phyloP scores from a whole-genome alignment of 2,888 invertebrate species.

The Oscheius onirici region DNA sequence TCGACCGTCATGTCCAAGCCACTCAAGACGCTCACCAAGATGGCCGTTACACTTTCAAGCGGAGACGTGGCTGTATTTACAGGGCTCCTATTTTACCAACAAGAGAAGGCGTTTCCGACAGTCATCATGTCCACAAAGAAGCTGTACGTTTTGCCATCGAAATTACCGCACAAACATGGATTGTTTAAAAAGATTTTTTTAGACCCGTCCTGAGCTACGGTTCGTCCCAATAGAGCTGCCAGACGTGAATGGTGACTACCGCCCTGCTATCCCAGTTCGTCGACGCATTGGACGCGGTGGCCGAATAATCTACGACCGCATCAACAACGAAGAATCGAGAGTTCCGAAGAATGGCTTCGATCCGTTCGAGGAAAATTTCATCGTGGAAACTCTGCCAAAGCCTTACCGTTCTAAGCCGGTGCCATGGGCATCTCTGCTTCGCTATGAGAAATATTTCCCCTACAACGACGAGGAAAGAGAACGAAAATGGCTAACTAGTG shows the following conservation, averaged over 20 bases:
- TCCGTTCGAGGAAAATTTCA: constrained; percentile 46
- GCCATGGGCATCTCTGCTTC: neutral
- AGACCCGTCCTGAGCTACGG: constrained; percentile 33
- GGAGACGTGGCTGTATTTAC: constrained; percentile 56
- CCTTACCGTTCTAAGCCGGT: constrained; percentile 12
- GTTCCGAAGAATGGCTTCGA: constrained; percentile 32
- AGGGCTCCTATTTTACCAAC: constrained; percentile 40
- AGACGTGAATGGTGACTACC: constrained; percentile 20
- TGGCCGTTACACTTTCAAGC: constrained; percentile 59
- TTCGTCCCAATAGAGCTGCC: constrained; percentile 39
- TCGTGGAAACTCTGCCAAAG: constrained; percentile 29
- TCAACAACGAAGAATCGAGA: constrained; percentile 10
- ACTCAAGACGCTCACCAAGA: constrained; percentile 41
- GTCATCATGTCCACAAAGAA: neutral
- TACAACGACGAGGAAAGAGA: constrained; percentile 41
- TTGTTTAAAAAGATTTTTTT: constrained; percentile 9
- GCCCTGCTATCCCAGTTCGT: constrained; percentile 44
- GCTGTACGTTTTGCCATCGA: neutral
- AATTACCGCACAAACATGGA: neutral
- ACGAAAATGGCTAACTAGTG: constrained; percentile 14
- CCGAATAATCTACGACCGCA: constrained; percentile 51
- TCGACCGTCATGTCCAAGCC: constrained; percentile 25
- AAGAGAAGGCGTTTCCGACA: constrained; percentile 1
- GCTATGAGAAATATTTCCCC: neutral
- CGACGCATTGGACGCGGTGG: constrained; percentile 61